Evolutionary conservation across 2,797 vertebrate genomes (phyloP).

Genomic region (Chiroxiphia lanceolata): DNA sequence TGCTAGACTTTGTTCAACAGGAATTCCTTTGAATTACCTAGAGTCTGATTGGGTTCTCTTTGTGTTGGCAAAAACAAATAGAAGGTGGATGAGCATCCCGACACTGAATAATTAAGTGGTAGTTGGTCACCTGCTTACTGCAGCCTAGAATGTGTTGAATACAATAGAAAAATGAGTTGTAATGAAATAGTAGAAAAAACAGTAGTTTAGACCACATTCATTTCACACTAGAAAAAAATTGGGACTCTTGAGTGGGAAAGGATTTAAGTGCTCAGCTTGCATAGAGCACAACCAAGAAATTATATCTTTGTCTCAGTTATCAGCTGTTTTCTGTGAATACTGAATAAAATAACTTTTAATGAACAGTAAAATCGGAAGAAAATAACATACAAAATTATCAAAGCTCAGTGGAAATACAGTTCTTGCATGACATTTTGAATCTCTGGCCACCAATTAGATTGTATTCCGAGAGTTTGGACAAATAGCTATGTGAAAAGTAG

Average conservation of each 20-base stretch:
- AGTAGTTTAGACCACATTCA: background rate
- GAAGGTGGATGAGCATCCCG: background rate
- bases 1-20: background rate
- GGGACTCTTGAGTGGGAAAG: background rate
- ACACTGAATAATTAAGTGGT: background rate
- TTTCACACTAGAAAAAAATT: background rate
- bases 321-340: background rate
- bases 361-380: background rate
- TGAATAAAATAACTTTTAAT: background rate
- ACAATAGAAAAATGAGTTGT: background rate
- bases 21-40: background rate
- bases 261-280: background rate
- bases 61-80: background rate
- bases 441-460: background rate
- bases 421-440: slow-evolving; percentile 33
- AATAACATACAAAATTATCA: background rate
- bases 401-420: background rate
- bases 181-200: background rate
- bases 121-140: background rate
- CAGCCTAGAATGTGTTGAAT: background rate
- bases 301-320: background rate
- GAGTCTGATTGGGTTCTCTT: background rate
- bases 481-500: slow-evolving; percentile 32
- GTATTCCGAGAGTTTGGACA: slow-evolving; percentile 35
- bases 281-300: background rate